phyloP scores from a whole-genome alignment of 2,797 vertebrate species.

The Chrosomus eos region DNA sequence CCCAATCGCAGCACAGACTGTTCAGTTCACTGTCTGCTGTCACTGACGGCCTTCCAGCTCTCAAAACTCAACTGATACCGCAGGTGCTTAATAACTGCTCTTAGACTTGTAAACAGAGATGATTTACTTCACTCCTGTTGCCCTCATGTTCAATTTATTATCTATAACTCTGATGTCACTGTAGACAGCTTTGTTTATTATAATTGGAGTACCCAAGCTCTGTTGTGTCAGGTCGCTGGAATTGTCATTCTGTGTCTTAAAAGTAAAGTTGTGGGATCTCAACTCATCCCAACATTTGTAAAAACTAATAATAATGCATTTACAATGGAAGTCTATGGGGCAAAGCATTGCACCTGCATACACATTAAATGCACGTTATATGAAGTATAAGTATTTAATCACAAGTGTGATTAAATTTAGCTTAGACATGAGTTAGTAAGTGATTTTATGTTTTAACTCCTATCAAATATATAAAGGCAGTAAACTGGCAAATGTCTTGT shows the following conservation, averaged over 20 bases:
- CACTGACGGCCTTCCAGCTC: constrained; percentile 12
- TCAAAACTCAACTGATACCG: neutral
- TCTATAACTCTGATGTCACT: neutral
- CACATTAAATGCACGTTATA: neutral
- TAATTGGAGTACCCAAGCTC: neutral
- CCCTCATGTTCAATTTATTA: neutral
- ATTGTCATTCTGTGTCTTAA: neutral
- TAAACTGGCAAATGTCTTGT: neutral
- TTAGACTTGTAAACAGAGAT: constrained; percentile 36
- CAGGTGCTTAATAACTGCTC: constrained; percentile 23
- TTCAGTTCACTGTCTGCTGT: constrained; percentile 32
- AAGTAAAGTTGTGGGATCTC: neutral
- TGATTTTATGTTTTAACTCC: neutral
- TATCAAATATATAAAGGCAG: neutral
- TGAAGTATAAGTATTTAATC: neutral
- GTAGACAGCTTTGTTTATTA: neutral
- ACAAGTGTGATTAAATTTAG: neutral
- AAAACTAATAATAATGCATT: neutral
- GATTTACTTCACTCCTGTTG: constrained; percentile 11
- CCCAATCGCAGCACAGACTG: constrained; percentile 49
- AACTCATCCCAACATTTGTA: neutral
- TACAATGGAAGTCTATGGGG: neutral
- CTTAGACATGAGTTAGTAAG: no score
- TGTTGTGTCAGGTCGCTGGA: neutral
- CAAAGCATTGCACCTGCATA: neutral